Evolutionary conservation across 2,113 vertebrate species (phyloP).

Genomic region (Notiomystis cincta): DNA sequence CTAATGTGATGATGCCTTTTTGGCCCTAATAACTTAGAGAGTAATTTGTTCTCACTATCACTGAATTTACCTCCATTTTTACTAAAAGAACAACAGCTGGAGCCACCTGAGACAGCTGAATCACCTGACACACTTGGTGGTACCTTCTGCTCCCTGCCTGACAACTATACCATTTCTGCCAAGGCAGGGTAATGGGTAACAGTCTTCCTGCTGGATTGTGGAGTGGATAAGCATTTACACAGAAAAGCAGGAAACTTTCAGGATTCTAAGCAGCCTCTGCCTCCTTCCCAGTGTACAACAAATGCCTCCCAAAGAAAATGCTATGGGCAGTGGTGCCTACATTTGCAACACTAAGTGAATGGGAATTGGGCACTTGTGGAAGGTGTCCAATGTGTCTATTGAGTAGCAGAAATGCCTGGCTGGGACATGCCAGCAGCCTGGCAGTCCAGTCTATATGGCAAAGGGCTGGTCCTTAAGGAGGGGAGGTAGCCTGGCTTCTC

Average conservation of each 20-base stretch:
- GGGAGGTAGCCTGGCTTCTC: not conserved
- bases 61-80: not conserved
- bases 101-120: not conserved
- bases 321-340: rapidly evolving
- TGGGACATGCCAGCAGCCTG: not conserved
- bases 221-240: not conserved
- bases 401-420: not conserved
- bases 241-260: not conserved
- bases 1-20: not conserved
- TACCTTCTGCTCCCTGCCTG: not conserved
- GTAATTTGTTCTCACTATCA: not conserved
- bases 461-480: not conserved
- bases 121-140: not conserved
- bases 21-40: not conserved
- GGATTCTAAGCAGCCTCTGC: not conserved
- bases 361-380: rapidly evolving
- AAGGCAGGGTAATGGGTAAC: not conserved
- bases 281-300: not conserved
- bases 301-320: not conserved
- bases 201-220: not conserved
- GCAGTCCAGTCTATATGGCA: not conserved
- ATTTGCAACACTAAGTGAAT: not conserved
- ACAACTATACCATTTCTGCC: not conserved
- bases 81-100: not conserved
- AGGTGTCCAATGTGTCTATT: not conserved